Base-by-base conservation (phyloP, 2,888 invertebrate genomes). In the Synanthedon formicaeformis region DNA sequence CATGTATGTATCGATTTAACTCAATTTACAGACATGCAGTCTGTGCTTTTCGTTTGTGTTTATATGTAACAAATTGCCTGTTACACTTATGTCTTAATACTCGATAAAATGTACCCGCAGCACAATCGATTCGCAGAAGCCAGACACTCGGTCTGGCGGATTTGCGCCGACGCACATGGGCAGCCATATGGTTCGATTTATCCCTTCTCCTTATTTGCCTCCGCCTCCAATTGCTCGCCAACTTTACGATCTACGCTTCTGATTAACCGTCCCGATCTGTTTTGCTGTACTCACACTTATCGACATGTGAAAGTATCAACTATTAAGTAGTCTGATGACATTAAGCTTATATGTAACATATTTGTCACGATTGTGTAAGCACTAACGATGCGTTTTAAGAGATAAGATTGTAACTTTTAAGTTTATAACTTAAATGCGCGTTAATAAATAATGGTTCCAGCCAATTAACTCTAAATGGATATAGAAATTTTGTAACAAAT, bases 71-170 rank as follows among this genome's bases (percentile, higher is more conserved):
- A 34, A 34, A 34, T 34, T 34, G 34, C 8, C 10, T 34, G 34
- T 34, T 34, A 34, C 34, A 34, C 34, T 34, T 34, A 34, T 34
- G 34, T 34, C 34, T 8, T 34, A 34, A 34, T 34, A 34, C 34
- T 50, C 16, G 57, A 54, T 34, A 34, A 34, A 34, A 56, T 41
- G 45, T 57, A 60, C 34, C 5, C 34, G 34, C 34, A 34, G 34
- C 34, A 63, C 58, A 63, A 60, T 59, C 60, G 63, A 61, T 78
- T 74, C 75, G 71, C 64, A 68, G 72, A 73, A 75, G 67, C 65
- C 73, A 78, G 83, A 78, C 83, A 77, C 73, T 78, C 78, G 71
- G 83, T 84, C 83, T 83, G 78, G 61, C 56, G 54, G 56, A 56
- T 52, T 50, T 50, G 53, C 65, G 62, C 57, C 53, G 48, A 63